Evolutionary conservation across 2,888 invertebrate genomes (phyloP).

Genomic region (Exocentrus adspersus): DNA sequence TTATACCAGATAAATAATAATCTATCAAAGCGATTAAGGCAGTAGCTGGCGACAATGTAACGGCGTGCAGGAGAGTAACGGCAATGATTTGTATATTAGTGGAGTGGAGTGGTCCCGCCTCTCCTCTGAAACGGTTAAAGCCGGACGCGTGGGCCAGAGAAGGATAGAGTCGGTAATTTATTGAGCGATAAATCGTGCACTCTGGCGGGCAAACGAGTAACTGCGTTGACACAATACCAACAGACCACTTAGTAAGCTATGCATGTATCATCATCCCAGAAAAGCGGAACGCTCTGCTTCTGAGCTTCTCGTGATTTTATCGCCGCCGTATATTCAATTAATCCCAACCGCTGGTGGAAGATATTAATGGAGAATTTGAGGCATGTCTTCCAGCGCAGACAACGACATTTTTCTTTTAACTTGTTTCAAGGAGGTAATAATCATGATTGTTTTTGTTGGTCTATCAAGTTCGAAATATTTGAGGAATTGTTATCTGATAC

Average conservation of each 20-base stretch:
- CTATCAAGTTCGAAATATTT: no score
- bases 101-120: conserved; percentile 51
- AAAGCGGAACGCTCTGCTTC: conserved; percentile 49
- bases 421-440: no score
- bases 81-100: conserved; percentile 31
- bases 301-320: conserved; percentile 24
- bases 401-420: no score
- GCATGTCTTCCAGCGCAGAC: no score
- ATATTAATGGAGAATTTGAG: no score
- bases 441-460: no score
- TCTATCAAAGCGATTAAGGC: conserved; percentile 58
- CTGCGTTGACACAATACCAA: conserved; percentile 64
- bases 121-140: conserved; percentile 33
- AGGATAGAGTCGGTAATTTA: conserved; percentile 61
- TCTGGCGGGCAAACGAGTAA: conserved; percentile 63
- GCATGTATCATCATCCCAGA: conserved; percentile 53
- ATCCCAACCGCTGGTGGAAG: conserved; percentile 17
- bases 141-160: conserved; percentile 43
- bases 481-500: no score
- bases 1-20: conserved; percentile 57
- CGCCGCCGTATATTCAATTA: conserved; percentile 44
- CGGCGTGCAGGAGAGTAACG: conserved; percentile 28
- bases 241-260: conserved; percentile 62
- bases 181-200: conserved; percentile 65
- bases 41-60: conserved; percentile 56